phyloP scores from a whole-genome alignment of 2,888 invertebrate species.

The Campopleginae sp. region DNA sequence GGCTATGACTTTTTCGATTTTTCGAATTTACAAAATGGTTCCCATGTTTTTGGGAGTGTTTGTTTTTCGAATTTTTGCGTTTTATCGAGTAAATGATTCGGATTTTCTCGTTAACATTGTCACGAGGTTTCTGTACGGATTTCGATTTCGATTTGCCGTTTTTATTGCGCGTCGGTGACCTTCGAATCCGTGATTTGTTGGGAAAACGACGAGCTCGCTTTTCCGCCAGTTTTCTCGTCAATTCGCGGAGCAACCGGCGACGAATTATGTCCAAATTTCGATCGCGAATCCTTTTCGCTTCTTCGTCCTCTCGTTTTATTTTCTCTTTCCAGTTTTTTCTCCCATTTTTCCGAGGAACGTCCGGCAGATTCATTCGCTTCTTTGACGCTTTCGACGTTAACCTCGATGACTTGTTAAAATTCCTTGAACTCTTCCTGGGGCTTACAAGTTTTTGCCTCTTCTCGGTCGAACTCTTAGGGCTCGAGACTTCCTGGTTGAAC shows the following conservation, averaged over 20 bases:
- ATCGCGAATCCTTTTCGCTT: slow-evolving; percentile 1
- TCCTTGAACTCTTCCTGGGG: not conserved
- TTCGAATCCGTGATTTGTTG: slow-evolving; percentile 26
- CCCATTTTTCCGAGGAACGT: slow-evolving; percentile 61
- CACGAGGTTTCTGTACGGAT: not conserved
- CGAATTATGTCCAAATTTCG: slow-evolving; percentile 54
- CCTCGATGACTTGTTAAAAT: slow-evolving; percentile 11
- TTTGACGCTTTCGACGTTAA: slow-evolving; percentile 47
- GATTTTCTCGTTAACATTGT: slow-evolving; percentile 67
- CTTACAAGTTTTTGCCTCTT: not conserved
- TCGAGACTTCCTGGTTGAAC: slow-evolving; percentile 19
- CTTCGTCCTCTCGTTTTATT: slow-evolving; percentile 56
- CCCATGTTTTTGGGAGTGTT: not conserved
- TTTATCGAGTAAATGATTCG: slow-evolving; percentile 68
- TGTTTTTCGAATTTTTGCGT: slow-evolving; percentile 43
- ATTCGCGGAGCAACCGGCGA: slow-evolving; percentile 62
- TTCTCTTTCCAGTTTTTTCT: slow-evolving; percentile 70
- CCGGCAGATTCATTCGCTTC: slow-evolving; percentile 69
- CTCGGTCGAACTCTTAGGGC: not conserved
- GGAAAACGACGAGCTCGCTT: slow-evolving; percentile 18
- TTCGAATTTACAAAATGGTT: not conserved
- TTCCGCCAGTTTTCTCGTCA: slow-evolving; percentile 54
- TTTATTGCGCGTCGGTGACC: slow-evolving; percentile 1
- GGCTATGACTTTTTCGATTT: slow-evolving; percentile 32
- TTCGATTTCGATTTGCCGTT: not conserved